These are phyloP conservation scores for Amblyopsis rosae DNA, from an alignment of 2,113 vertebrate genomes.

Conservation along the genomic window DNA sequence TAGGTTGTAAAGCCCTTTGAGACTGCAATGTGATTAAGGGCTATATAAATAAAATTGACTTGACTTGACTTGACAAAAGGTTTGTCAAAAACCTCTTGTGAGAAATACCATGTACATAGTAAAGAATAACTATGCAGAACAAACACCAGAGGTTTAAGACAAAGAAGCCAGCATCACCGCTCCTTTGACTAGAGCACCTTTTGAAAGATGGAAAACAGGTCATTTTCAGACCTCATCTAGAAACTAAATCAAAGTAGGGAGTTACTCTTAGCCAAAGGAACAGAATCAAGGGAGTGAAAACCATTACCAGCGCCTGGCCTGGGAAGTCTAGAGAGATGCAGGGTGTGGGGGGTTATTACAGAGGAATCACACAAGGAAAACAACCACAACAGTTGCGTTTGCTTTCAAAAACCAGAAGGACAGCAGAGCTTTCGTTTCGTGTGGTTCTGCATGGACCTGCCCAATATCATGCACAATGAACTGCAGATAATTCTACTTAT, in stretches of 20 bases:
- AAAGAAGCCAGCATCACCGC: conserved; percentile 1
- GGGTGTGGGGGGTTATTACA: conserved; percentile 38
- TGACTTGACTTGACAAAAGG: too few relatives aligned
- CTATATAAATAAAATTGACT: too few relatives aligned
- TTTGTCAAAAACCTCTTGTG: conserved; percentile 27
- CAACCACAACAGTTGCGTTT: conserved; percentile 49
- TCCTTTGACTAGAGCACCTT: conserved; percentile 19
- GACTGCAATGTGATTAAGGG: too few relatives aligned
- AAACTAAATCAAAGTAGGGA: conserved; percentile 55
- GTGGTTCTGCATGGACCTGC: conserved; percentile 53
- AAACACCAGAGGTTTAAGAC: conserved; percentile 15
- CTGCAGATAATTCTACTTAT: conserved; percentile 32
- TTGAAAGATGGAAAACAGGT: conserved; percentile 54
- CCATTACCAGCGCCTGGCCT: conserved; percentile 51
- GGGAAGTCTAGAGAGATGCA: conserved; percentile 17
- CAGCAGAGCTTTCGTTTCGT: conserved; percentile 29
- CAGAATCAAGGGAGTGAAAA: conserved; percentile 43
- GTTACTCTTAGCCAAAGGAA: conserved; percentile 30
- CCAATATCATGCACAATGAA: conserved; percentile 61
- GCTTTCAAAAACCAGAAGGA: conserved; percentile 7
- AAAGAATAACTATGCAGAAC: conserved; percentile 27
- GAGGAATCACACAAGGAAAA: conserved; percentile 48
- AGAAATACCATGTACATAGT: conserved; percentile 39
- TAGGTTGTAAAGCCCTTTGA: too few relatives aligned
- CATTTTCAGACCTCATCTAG: conserved; percentile 36